Percentiles rank a stretch among this genome's conserved stretches.
These are phyloP conservation scores for Corydoras maculifer DNA, from an alignment of 2,113 vertebrate genomes.

Conservation along the genomic window DNA sequence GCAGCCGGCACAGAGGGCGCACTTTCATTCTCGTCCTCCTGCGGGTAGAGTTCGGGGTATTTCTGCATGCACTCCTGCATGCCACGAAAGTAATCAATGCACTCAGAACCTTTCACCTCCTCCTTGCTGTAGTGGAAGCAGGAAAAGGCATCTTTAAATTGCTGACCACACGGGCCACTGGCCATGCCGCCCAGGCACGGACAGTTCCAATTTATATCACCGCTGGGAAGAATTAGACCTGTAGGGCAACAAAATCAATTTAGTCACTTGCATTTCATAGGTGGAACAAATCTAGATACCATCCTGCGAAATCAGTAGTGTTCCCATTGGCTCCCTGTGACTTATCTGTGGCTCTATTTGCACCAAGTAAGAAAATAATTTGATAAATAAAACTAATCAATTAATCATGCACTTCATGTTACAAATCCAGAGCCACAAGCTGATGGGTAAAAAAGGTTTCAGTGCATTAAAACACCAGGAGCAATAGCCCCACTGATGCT, in stretches of 20 bases:
- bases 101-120: constrained; percentile 92
- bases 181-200: constrained; percentile 95
- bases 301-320: no score
- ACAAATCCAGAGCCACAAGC: no score
- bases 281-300: not conserved
- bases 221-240: constrained; percentile 89
- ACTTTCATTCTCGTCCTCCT: constrained; percentile 79
- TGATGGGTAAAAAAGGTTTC: no score
- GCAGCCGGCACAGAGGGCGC: no score
- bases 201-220: constrained; percentile 98
- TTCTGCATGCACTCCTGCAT: constrained; percentile 98
- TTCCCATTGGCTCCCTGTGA: no score
- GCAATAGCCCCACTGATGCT: no score
- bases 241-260: not conserved
- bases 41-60: constrained; percentile 91
- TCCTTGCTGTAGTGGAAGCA: constrained; percentile 95
- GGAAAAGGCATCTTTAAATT: constrained; percentile 96
- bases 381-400: no score
- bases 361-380: no score
- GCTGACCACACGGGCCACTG: constrained; percentile 89
- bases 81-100: constrained; percentile 83
- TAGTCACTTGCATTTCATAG: not conserved
- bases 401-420: no score
- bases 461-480: no score
- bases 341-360: no score